These are phyloP conservation scores for Trissolcus brochymenae DNA, from an alignment of 2,888 invertebrate genomes.

Conservation along the genomic window DNA sequence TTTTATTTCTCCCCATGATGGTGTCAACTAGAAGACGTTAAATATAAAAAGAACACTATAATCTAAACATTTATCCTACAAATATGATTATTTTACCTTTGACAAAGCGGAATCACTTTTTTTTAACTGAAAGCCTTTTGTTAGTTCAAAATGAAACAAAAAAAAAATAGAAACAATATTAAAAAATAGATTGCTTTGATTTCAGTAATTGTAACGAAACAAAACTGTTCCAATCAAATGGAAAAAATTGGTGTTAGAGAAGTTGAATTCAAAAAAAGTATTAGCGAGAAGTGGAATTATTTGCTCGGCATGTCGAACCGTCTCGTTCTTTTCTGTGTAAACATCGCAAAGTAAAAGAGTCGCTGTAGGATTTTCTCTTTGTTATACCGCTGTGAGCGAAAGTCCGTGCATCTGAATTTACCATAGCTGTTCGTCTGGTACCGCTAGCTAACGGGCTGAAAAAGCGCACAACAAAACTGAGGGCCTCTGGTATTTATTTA, in stretches of 20 bases:
- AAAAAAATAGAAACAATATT: too few species aligned
- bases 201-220: too few species aligned
- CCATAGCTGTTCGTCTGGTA: constrained; percentile 45
- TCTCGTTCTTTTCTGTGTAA: constrained; percentile 47
- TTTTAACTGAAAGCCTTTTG: too few species aligned
- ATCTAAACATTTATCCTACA: constrained; percentile 33
- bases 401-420: constrained; percentile 52
- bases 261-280: too few species aligned
- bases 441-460: constrained; percentile 48
- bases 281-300: constrained; percentile 33
- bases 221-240: constrained; percentile 5
- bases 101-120: too few species aligned
- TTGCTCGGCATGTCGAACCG: constrained; percentile 46
- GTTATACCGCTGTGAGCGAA: constrained; percentile 42
- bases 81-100: too few species aligned
- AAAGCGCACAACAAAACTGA: constrained; percentile 45
- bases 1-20: constrained; percentile 10
- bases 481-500: constrained; percentile 68
- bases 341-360: constrained; percentile 55
- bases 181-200: too few species aligned
- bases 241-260: constrained; percentile 27
- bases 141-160: too few species aligned
- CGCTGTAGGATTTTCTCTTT: constrained; percentile 55
- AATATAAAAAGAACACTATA: background rate
- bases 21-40: constrained; percentile 28